Conservation (phyloP, 2,888 invertebrate genomes). For the Hyalella azteca region DNA sequence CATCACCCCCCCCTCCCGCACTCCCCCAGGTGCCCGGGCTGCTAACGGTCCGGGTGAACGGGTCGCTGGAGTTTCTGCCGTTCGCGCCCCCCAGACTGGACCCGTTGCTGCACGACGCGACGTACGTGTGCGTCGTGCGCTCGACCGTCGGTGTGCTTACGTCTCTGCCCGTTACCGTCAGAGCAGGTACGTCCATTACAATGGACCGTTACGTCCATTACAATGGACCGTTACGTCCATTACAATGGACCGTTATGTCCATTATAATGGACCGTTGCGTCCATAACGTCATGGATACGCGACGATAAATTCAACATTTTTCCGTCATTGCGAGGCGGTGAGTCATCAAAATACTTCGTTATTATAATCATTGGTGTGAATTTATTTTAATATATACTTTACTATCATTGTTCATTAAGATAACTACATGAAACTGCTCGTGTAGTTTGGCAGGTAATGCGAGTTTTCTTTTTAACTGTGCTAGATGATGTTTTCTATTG, state of each 20-base stretch:
- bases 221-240: too few relatives aligned
- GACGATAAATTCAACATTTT: constrained; percentile 49
- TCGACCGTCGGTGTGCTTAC: constrained; percentile 78
- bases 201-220: too few relatives aligned
- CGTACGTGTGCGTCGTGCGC: constrained; percentile 76
- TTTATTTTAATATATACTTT: neutral
- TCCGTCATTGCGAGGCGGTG: constrained; percentile 49
- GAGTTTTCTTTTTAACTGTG: too few relatives aligned
- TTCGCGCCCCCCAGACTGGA: constrained; percentile 82
- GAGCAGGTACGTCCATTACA: constrained; percentile 75
- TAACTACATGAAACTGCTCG: too few relatives aligned
- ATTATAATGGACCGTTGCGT: too few relatives aligned
- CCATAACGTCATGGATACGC: constrained; percentile 49
- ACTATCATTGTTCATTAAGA: too few relatives aligned
- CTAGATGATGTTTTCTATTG: too few relatives aligned
- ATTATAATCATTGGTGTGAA: neutral
- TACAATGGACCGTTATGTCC: too few relatives aligned
- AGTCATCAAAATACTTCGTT: neutral
- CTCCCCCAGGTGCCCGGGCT: constrained; percentile 68
- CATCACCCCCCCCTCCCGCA: neutral
- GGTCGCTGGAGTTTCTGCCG: constrained; percentile 83
- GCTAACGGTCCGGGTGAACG: constrained; percentile 78
- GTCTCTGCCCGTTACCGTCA: constrained; percentile 83
- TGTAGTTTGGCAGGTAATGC: too few relatives aligned
- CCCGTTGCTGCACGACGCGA: constrained; percentile 82